Evolutionary conservation across 2,888 invertebrate genomes (phyloP), one percentile per base, ranked within the genome.

Genomic region (Drosophila rellima): DNA sequence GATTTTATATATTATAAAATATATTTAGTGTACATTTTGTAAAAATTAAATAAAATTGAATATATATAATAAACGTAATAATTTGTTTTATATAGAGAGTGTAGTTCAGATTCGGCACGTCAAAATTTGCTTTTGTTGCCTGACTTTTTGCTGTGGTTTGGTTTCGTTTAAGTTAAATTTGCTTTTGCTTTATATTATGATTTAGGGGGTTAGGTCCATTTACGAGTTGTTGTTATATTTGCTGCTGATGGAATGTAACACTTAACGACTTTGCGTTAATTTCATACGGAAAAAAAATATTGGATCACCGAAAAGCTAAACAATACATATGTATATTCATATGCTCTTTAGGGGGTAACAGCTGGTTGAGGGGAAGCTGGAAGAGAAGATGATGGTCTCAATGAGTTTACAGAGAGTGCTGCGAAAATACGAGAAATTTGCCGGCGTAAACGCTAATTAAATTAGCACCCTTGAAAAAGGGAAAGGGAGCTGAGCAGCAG

Each of bases 361-460:
- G n/a, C n/a, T 18, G 35, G 23, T 7, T n/a, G 10, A 8, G 8
- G 11, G n/a, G 20, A 48, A 18, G 1, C 4, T 15, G 35, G 7
- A 17, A 18, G 18, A 29, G 29, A 10, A 26, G 29, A 39, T 39
- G 23, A 52, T 29, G 35, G 15, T 11, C 15, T 5, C 7, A 42
- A 59, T 15, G 40, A 39, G 47, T 39, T 57, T 45, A 40, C 17
- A 44, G 40, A 42, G 31, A 42, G 54, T 29, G 31, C 18, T 17
- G 33, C 26, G 42, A 42, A 59, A 50, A 44, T n/a, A 35, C n/a
- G n/a, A 59, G 55, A 69, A 40, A 45, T 63, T 75, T 15, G 52
- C 44, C 56, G 35, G 17, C 45, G 44, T 45, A 63, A 68, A 50
- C 66, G 83, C 64, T 82, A 82, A 83, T 82, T 82, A 40, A 82